These are phyloP conservation scores for Cynopterus sphinx DNA, from an alignment of 2,797 vertebrate genomes.

Conservation along the genomic window DNA sequence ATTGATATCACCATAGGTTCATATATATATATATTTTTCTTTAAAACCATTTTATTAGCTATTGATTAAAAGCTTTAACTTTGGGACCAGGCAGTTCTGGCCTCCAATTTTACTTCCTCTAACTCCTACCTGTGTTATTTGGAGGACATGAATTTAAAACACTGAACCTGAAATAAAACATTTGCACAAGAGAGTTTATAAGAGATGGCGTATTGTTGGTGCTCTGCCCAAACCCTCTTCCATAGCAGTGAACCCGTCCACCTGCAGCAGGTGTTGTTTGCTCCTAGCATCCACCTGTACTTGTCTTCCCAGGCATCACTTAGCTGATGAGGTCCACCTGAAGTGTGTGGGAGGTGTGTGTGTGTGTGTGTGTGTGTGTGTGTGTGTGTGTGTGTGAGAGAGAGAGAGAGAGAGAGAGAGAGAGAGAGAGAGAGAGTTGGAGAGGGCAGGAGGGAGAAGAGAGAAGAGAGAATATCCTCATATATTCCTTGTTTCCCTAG, in stretches of 20 bases:
- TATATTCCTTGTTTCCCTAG: background rate
- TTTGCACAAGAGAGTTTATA: background rate
- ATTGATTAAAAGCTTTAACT: background rate
- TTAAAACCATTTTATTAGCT: background rate
- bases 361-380: background rate
- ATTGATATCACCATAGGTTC: background rate
- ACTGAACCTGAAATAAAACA: background rate
- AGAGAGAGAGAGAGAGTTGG: no score
- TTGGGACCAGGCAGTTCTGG: background rate
- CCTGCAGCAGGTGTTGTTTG: background rate
- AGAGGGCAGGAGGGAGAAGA: no score
- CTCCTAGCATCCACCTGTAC: background rate
- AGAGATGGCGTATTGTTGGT: no score
- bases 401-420: no score
- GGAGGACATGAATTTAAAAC: background rate
- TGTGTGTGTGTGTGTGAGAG: no score
- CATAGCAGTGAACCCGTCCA: accelerated
- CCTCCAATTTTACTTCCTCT: background rate
- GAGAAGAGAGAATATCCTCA: background rate
- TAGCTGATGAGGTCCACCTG: background rate
- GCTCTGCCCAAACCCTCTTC: background rate
- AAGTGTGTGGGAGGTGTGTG: background rate
- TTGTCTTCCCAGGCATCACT: background rate
- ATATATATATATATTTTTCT: background rate
- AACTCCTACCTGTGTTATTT: background rate